Evolutionary conservation across 2,113 vertebrate genomes (phyloP).

Genomic region (Prionailurus viverrinus): DNA sequence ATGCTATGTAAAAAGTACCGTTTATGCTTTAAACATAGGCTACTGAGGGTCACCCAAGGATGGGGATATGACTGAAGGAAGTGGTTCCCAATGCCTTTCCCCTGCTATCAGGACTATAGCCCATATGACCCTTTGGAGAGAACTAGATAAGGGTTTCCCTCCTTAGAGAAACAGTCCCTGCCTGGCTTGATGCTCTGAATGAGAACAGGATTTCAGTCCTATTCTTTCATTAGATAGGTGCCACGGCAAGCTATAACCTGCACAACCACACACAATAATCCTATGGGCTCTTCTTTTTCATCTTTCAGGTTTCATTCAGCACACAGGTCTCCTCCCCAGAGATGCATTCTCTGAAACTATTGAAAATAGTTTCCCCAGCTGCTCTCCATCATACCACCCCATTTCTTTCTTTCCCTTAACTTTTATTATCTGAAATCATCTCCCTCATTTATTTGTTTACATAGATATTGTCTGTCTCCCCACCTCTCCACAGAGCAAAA

Average conservation of each 20-base stretch:
- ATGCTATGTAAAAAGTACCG: not conserved
- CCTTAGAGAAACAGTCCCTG: not conserved
- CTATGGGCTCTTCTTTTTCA: not conserved
- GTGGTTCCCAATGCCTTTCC: not conserved
- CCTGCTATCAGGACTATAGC: not conserved
- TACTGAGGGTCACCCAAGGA: not conserved
- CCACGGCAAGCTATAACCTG: not conserved
- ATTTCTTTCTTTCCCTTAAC: not conserved
- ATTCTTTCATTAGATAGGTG: not conserved
- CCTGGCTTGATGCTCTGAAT: not conserved
- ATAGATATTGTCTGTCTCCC: not conserved
- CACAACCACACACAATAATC: not conserved
- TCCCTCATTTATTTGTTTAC: not conserved
- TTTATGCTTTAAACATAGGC: not conserved
- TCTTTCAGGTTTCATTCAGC: not conserved
- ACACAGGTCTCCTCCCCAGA: not conserved
- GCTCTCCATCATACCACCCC: not conserved
- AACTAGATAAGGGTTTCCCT: not conserved
- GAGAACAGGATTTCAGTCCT: not conserved
- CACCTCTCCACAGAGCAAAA: not conserved
- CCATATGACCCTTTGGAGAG: not conserved
- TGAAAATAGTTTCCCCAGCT: not conserved
- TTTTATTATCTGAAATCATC: not conserved
- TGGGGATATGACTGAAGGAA: not conserved
- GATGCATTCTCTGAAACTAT: not conserved